Evolutionary conservation across 2,113 vertebrate species (phyloP).

Genomic region (Gavialis gangeticus): DNA sequence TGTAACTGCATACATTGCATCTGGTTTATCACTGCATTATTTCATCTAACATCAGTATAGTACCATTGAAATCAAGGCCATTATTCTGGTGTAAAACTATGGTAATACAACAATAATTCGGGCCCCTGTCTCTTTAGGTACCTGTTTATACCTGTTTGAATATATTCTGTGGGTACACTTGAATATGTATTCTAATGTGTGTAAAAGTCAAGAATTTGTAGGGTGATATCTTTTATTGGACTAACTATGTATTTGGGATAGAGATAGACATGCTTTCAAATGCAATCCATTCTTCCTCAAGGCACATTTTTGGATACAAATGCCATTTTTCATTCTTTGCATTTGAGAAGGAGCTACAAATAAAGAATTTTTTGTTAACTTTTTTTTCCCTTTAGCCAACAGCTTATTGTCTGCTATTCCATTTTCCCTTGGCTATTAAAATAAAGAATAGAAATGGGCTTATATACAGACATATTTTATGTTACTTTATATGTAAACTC

Average conservation of each 20-base stretch:
- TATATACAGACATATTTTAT: conserved; percentile 44
- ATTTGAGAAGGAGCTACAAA: neutral
- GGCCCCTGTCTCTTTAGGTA: neutral
- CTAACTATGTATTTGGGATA: no score
- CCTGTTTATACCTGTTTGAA: neutral
- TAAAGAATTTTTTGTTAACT: neutral
- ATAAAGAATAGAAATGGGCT: conserved; percentile 38
- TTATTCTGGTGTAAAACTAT: neutral
- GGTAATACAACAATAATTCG: neutral
- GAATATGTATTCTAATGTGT: neutral
- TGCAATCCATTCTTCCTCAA: neutral
- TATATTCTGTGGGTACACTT: neutral
- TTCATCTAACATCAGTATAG: neutral
- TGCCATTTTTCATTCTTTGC: neutral
- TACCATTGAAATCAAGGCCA: neutral
- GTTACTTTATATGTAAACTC: conserved; percentile 62
- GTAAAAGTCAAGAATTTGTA: no score
- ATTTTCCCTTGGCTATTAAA: conserved; percentile 2
- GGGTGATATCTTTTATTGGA: no score
- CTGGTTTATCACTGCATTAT: neutral
- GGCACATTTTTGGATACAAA: neutral
- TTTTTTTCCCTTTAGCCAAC: neutral
- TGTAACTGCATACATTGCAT: neutral
- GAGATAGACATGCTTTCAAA: no score
- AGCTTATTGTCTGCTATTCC: neutral